Evolutionary conservation across 2,888 invertebrate species (phyloP).

Genomic region (Troides oblongomaculatus): DNA sequence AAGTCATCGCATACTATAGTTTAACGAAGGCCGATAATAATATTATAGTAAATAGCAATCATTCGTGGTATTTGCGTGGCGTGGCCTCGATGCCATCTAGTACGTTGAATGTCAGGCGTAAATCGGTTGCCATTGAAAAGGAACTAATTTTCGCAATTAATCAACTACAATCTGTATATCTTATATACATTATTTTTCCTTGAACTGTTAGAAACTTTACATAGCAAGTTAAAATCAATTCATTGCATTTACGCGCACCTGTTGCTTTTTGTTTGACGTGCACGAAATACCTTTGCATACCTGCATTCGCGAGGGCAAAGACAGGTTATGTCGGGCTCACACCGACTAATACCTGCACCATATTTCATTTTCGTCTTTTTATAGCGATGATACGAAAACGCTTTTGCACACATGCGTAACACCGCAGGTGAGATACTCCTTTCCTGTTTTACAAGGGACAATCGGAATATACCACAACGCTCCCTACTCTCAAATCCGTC

Average conservation of each 20-base stretch:
- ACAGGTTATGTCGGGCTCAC: no score
- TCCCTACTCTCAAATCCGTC: no score
- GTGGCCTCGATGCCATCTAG: constrained; percentile 42
- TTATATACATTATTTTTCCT: neutral
- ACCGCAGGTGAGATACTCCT: no score
- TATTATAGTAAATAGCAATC: neutral
- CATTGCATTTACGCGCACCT: neutral
- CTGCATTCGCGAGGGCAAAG: no score
- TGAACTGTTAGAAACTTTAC: neutral
- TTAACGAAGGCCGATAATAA: neutral
- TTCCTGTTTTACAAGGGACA: no score
- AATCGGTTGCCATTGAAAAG: constrained; percentile 12
- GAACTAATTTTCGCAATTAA: constrained; percentile 10
- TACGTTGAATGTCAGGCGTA: constrained; percentile 26
- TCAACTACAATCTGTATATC: constrained; percentile 4
- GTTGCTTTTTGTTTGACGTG: neutral
- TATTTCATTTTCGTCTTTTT: no score
- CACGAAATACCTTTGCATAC: no score
- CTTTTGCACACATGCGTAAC: no score
- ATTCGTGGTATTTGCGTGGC: constrained; percentile 16
- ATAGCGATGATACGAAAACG: no score
- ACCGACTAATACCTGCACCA: no score
- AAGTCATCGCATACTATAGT: neutral
- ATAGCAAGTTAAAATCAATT: neutral
- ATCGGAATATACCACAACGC: no score